These are phyloP conservation scores for Xiphorhynchus elegans DNA, from an alignment of 2,113 vertebrate genomes.

Conservation along the genomic window DNA sequence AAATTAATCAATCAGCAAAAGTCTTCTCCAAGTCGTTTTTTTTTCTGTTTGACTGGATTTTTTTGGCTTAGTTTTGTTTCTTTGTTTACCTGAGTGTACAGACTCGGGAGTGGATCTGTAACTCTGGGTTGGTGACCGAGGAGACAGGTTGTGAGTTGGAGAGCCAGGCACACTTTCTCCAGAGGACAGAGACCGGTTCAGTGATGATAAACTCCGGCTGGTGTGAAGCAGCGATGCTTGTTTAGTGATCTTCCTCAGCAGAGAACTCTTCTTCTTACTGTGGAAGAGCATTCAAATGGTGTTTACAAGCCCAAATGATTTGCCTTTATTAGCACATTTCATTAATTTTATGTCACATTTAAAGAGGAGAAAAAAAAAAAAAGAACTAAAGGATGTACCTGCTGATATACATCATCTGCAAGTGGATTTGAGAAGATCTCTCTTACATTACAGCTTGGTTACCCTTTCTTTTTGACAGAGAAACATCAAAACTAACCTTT, in stretches of 20 bases:
- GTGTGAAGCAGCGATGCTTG: conserved; percentile 94
- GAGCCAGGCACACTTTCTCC: conserved; percentile 95
- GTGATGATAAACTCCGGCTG: conserved; percentile 92
- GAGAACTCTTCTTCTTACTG: conserved; percentile 91
- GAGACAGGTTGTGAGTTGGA: conserved; percentile 93
- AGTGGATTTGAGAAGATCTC: neutral
- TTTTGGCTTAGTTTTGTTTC: neutral
- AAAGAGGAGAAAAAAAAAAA: neutral
- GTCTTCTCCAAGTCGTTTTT: neutral
- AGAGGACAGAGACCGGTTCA: conserved; percentile 94
- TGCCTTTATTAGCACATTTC: neutral
- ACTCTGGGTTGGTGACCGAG: conserved; percentile 92
- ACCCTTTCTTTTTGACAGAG: neutral
- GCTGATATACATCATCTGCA: neutral
- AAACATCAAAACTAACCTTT: conserved; percentile 80
- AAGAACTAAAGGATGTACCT: neutral
- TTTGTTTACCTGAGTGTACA: conserved; percentile 85
- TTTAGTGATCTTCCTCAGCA: conserved; percentile 95
- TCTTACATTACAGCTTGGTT: neutral
- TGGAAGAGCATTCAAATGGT: neutral
- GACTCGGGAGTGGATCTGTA: conserved; percentile 89
- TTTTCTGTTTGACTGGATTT: neutral
- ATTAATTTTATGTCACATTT: neutral
- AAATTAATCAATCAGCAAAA: neutral
- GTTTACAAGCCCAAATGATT: neutral